Evolutionary conservation across 1,140 invertebrate species (phyloP).

Genomic region (Drosophila lacertosa): DNA sequence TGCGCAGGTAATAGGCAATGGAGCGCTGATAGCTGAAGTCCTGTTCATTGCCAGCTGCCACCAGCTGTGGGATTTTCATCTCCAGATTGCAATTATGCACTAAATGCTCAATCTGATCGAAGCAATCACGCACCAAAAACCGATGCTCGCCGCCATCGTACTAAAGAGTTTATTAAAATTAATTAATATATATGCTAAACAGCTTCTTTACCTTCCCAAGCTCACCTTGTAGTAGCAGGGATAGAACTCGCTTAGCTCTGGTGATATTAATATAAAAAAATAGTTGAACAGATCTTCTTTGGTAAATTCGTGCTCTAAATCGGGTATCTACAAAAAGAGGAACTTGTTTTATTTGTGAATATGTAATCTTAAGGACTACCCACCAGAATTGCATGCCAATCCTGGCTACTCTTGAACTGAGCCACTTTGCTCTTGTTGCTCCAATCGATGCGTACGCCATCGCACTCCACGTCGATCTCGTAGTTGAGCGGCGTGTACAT

Average conservation of each 20-base stretch:
- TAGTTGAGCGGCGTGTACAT: conserved; percentile 61
- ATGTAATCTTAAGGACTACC: not conserved
- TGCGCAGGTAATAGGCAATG: conserved; percentile 55
- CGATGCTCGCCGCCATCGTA: conserved; percentile 56
- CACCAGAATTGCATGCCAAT: conserved; percentile 77
- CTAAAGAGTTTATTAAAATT: conserved; percentile 24
- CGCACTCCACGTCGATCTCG: conserved; percentile 54
- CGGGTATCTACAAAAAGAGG: conserved; percentile 52
- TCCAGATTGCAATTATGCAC: conserved; percentile 53
- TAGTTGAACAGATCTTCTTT: conserved; percentile 62
- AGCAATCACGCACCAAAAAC: conserved; percentile 70
- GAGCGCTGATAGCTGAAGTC: conserved; percentile 4
- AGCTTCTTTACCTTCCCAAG: no score
- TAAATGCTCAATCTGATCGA: conserved; percentile 63
- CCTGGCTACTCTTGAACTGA: conserved; percentile 48
- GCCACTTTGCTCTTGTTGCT: conserved; percentile 41
- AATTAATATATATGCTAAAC: no score
- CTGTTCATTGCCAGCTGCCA: not conserved
- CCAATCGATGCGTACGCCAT: conserved; percentile 62
- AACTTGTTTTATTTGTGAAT: no score
- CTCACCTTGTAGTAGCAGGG: conserved; percentile 78
- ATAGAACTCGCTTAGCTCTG: conserved; percentile 59
- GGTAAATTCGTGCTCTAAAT: conserved; percentile 37
- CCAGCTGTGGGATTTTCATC: conserved; percentile 53
- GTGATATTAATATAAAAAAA: conserved; percentile 56